These are phyloP conservation scores for Poeciliopsis presidionis DNA, from an alignment of 2,797 vertebrate species.

Conservation along the genomic window DNA sequence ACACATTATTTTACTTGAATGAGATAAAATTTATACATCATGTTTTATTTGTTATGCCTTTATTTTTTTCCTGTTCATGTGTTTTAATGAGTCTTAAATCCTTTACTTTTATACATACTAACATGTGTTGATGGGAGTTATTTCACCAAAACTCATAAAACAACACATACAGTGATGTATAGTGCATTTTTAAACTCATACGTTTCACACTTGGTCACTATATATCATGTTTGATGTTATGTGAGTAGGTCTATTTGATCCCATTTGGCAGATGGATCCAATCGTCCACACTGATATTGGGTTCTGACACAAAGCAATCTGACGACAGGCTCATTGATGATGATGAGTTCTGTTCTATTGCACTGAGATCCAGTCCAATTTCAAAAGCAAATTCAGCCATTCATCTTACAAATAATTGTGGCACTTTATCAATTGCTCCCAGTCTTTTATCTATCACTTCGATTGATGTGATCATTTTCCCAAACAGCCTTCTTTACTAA, in stretches of 20 bases:
- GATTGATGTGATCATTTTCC: constrained; percentile 84
- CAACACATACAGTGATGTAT: constrained; percentile 66
- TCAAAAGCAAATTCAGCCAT: constrained; percentile 84
- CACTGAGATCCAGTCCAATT: constrained; percentile 82
- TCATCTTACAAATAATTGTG: constrained; percentile 84
- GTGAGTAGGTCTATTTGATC: constrained; percentile 77
- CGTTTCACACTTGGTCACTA: constrained; percentile 69
- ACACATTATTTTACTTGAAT: constrained; percentile 56
- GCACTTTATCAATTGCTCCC: constrained; percentile 82
- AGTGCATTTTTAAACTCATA: constrained; percentile 61
- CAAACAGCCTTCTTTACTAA: constrained; percentile 74
- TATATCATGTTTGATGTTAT: constrained; percentile 73
- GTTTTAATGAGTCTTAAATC: constrained; percentile 47
- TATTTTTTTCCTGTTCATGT: constrained; percentile 39
- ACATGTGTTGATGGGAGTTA: constrained; percentile 33
- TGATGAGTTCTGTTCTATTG: constrained; percentile 83
- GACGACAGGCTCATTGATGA: constrained; percentile 78
- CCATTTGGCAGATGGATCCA: constrained; percentile 80
- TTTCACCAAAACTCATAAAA: constrained; percentile 35
- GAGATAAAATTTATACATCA: constrained; percentile 38
- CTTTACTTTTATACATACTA: constrained; percentile 41
- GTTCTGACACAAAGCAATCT: constrained; percentile 78
- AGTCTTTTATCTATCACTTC: constrained; percentile 85
- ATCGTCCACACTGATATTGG: constrained; percentile 73
- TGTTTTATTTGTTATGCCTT: constrained; percentile 8